Percentiles rank a stretch among this genome's conserved stretches.
These are phyloP conservation scores for Semnornis frantzii DNA, from an alignment of 2,113 vertebrate species.

Conservation along the genomic window DNA sequence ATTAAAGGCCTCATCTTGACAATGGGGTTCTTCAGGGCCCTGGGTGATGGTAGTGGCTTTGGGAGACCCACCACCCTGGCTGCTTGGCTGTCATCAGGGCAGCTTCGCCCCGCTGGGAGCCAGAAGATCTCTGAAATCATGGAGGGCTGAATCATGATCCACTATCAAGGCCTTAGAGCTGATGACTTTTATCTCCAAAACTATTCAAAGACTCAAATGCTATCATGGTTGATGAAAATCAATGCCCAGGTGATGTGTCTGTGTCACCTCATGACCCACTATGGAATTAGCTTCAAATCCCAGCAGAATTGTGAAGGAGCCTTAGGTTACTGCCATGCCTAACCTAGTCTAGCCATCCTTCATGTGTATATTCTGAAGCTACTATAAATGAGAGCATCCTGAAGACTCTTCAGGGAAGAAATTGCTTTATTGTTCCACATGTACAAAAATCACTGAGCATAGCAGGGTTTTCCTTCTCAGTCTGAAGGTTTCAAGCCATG, in stretches of 20 bases:
- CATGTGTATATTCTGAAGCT: neutral
- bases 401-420: neutral
- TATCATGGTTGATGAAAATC: neutral
- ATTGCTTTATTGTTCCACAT: neutral
- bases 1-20: slow-evolving; percentile 14
- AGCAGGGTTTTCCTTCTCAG: neutral
- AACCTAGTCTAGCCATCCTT: neutral
- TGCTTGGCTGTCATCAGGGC: neutral
- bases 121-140: neutral
- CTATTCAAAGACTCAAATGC: neutral
- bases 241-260: neutral
- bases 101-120: fast-evolving
- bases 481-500: neutral
- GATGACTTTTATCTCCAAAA: neutral
- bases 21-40: neutral
- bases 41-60: neutral
- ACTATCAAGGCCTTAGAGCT: neutral
- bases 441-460: neutral
- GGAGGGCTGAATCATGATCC: neutral
- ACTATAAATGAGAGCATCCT: neutral
- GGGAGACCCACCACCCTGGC: neutral
- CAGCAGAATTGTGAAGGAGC: neutral
- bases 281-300: neutral
- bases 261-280: neutral
- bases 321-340: neutral